Conservation (phyloP, 2,113 vertebrate genomes). For the Xenopus borealis region DNA sequence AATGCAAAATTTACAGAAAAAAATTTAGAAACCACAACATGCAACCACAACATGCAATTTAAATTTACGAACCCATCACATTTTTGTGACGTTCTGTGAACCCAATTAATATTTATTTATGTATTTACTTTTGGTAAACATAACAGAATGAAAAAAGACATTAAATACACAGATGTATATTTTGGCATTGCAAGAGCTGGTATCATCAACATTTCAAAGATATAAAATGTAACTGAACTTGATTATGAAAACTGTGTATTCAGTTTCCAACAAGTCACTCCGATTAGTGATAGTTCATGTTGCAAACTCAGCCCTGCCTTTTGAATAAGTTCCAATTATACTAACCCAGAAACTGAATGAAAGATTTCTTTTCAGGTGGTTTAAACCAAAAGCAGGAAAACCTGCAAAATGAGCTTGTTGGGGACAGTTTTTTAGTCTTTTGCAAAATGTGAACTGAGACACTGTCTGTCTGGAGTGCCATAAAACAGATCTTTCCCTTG, state of each 20-base stretch:
- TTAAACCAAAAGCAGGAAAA: background rate
- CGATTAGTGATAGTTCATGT: no score
- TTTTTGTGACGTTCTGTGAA: slow-evolving; percentile 33
- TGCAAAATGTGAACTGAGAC: slow-evolving; percentile 53
- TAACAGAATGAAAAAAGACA: background rate
- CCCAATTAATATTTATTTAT: slow-evolving; percentile 12
- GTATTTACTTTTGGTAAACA: slow-evolving; percentile 31
- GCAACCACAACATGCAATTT: slow-evolving; percentile 49
- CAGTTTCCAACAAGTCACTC: no score
- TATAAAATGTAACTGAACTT: slow-evolving; percentile 25
- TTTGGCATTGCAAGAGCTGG: slow-evolving; percentile 49
- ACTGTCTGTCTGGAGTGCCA: slow-evolving; percentile 70
- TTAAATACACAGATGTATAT: slow-evolving; percentile 46
- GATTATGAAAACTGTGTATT: no score
- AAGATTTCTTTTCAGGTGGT: slow-evolving; percentile 7
- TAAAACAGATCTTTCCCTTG: slow-evolving; percentile 78
- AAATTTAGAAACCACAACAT: slow-evolving; percentile 61
- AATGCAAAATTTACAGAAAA: slow-evolving; percentile 94
- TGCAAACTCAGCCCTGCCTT: no score
- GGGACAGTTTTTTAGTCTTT: slow-evolving; percentile 7
- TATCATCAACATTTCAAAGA: slow-evolving; percentile 51
- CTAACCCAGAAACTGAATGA: background rate
- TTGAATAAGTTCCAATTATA: no score
- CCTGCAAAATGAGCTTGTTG: slow-evolving; percentile 7
- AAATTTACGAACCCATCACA: slow-evolving; percentile 34